Conservation (phyloP, 2,797 vertebrate species). For the Kryptopterus vitreolus region DNA sequence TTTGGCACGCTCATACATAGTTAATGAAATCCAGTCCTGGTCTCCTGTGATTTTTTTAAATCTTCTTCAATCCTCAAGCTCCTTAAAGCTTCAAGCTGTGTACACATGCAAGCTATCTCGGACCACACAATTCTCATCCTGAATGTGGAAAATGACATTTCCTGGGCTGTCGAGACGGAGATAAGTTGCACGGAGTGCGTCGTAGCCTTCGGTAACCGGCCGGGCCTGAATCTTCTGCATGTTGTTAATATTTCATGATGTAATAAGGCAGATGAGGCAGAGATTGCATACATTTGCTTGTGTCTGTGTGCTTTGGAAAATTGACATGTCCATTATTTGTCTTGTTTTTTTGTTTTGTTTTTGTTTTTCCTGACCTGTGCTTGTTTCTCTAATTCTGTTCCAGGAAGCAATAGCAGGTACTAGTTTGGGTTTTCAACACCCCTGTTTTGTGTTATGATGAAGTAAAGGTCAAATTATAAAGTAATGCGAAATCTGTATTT, state of each 20-base stretch:
- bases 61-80: conserved; percentile 31
- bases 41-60: conserved; percentile 32
- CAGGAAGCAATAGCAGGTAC: neutral
- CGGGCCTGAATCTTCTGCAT: conserved; percentile 8
- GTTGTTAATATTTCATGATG: conserved; percentile 1
- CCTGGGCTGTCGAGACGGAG: conserved; percentile 2
- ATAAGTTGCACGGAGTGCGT: neutral
- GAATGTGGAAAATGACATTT: conserved; percentile 15
- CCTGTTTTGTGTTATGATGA: neutral
- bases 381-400: neutral
- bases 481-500: neutral
- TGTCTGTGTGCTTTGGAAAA: neutral
- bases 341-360: conserved; percentile 2
- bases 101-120: conserved; percentile 26
- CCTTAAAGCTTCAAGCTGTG: conserved; percentile 12
- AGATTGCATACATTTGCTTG: neutral
- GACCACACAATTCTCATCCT: conserved; percentile 18
- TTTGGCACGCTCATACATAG: conserved; percentile 44
- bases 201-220: neutral
- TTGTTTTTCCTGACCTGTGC: neutral
- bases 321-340: neutral
- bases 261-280: neutral
- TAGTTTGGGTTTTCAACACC: neutral
- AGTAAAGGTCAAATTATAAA: neutral
- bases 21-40: conserved; percentile 46